A percentile compares a stretch with the other conserved stretches of the same genome.
These are phyloP conservation scores for Charina bottae DNA, from an alignment of 2,113 vertebrate genomes.

Conservation along the genomic window DNA sequence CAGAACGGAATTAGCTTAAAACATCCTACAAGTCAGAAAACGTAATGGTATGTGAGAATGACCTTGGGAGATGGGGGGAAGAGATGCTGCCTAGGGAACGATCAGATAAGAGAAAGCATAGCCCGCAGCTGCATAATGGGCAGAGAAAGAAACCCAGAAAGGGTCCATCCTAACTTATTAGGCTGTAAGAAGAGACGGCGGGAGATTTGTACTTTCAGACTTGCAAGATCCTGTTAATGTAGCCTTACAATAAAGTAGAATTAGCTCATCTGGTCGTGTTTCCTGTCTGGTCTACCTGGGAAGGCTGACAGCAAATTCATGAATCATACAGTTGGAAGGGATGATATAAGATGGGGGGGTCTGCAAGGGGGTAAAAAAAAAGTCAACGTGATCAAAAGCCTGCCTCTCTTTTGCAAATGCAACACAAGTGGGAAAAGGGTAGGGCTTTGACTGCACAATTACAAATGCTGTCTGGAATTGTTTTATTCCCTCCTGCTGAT, in stretches of 20 bases:
- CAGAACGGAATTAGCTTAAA: conserved; percentile 41
- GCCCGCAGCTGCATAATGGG: too few relatives aligned
- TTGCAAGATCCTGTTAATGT: too few relatives aligned
- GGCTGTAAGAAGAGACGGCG: too few relatives aligned
- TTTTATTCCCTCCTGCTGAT: neutral
- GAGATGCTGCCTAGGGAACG: too few relatives aligned
- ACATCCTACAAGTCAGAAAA: conserved; percentile 32
- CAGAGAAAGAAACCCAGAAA: too few relatives aligned
- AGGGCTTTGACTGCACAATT: neutral
- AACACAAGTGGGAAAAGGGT: neutral
- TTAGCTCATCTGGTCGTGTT: too few relatives aligned
- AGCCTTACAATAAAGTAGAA: too few relatives aligned
- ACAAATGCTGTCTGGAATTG: neutral
- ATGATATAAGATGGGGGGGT: conserved; percentile 13
- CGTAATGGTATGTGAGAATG: neutral
- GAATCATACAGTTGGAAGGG: fast-evolving
- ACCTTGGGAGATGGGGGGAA: too few relatives aligned
- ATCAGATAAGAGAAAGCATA: too few relatives aligned
- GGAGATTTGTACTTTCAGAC: too few relatives aligned
- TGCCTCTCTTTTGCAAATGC: neutral
- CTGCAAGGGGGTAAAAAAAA: neutral
- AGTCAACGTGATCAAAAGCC: neutral
- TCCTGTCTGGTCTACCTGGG: too few relatives aligned
- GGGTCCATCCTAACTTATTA: too few relatives aligned
- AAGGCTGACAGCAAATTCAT: neutral